Conservation (phyloP, 2,797 vertebrate species). For the Syncerus caffer region DNA sequence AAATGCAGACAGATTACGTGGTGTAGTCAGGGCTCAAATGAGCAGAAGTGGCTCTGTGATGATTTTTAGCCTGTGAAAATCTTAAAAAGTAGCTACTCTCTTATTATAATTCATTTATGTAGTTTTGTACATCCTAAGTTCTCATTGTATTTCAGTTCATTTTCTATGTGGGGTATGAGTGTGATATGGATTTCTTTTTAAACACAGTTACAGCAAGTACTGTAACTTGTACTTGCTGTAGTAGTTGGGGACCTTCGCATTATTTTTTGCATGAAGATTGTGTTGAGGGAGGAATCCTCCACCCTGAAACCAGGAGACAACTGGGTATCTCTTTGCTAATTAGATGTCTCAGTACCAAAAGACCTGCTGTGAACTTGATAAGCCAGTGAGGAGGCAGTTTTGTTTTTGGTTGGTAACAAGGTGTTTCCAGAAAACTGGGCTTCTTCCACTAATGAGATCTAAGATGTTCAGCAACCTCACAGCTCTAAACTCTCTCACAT, state of each 20-base stretch:
- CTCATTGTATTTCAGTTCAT: not conserved
- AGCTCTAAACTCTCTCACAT: conserved; percentile 14
- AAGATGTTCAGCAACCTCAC: conserved; percentile 36
- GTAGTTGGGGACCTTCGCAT: not conserved
- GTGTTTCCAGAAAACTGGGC: conserved; percentile 51
- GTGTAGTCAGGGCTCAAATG: not conserved
- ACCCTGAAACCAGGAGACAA: not conserved
- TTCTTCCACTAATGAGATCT: conserved; percentile 56
- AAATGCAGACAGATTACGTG: not conserved
- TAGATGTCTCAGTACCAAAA: not conserved
- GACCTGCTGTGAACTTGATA: conserved; percentile 32
- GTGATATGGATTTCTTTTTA: not conserved
- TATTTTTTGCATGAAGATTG: not conserved
- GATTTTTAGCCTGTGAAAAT: not conserved
- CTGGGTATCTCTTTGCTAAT: not conserved
- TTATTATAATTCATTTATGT: not conserved
- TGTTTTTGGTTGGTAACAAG: conserved; percentile 41
- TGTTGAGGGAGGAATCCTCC: not conserved
- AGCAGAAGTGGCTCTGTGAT: not conserved
- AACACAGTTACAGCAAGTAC: not conserved
- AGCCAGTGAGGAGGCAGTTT: not conserved
- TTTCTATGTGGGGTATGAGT: not conserved
- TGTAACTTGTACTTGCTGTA: not conserved
- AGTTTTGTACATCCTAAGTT: not conserved
- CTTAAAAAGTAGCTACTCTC: not conserved